phyloP scores from a whole-genome alignment of 1,140 invertebrate genomes.

The Drosophila nikananu region DNA sequence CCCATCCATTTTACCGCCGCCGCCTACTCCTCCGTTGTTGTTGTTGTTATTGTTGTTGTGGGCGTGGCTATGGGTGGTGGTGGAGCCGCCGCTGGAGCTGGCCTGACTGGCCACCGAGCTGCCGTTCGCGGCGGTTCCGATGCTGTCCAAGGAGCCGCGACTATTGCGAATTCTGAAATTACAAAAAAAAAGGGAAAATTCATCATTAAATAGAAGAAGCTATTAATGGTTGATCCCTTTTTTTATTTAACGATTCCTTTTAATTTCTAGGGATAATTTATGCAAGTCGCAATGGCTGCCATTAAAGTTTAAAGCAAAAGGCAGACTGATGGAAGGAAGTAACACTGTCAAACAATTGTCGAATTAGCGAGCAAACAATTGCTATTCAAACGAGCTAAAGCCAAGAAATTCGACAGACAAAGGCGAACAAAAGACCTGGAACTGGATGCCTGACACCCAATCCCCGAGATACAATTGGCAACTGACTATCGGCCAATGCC shows the following conservation, averaged over 20 bases:
- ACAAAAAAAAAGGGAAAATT: too few relatives aligned
- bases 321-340: slow-evolving; percentile 14
- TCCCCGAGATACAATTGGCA: slow-evolving; percentile 38
- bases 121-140: slow-evolving; percentile 78
- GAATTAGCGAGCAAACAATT: slow-evolving; percentile 46
- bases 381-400: slow-evolving; percentile 32
- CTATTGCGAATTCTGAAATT: slow-evolving; percentile 80
- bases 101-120: slow-evolving; percentile 78
- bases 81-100: slow-evolving; percentile 78
- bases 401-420: slow-evolving; percentile 25
- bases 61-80: slow-evolving; percentile 48
- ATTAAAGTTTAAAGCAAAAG: slow-evolving; percentile 7
- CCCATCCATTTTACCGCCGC: slow-evolving; percentile 61
- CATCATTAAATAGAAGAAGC: background rate
- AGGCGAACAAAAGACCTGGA: slow-evolving; percentile 41
- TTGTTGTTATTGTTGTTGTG: slow-evolving; percentile 61
- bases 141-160: slow-evolving; percentile 83
- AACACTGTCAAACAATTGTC: slow-evolving; percentile 27
- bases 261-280: slow-evolving; percentile 40
- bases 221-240: background rate
- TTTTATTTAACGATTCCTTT: slow-evolving; percentile 6
- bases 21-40: slow-evolving; percentile 34
- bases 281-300: slow-evolving; percentile 10
- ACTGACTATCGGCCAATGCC: slow-evolving; percentile 22
- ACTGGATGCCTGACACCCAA: slow-evolving; percentile 35